phyloP scores from a whole-genome alignment of 1,140 invertebrate species.

The Papilio helenus region DNA sequence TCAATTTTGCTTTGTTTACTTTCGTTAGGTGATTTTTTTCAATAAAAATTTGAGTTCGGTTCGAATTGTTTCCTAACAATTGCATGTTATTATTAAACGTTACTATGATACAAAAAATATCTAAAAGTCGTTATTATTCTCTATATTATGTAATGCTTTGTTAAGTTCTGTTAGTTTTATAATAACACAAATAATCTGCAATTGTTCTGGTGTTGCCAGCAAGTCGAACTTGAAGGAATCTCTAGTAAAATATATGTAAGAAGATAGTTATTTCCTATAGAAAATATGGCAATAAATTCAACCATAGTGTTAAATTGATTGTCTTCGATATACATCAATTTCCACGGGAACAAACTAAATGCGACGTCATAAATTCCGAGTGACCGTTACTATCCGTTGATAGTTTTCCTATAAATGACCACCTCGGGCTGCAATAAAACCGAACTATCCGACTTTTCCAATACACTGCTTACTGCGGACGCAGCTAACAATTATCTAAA shows the following conservation, averaged over 20 bases:
- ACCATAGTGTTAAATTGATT: slow-evolving; percentile 43
- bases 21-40: background rate
- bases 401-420: slow-evolving; percentile 79
- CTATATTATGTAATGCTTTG: no score
- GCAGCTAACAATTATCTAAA: slow-evolving; percentile 82
- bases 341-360: slow-evolving; percentile 58
- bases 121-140: no score
- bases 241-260: background rate
- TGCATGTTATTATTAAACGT: no score
- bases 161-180: no score
- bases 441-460: slow-evolving; percentile 76
- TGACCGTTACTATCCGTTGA: slow-evolving; percentile 61
- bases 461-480: slow-evolving; percentile 76
- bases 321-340: slow-evolving; percentile 45
- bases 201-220: background rate
- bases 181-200: no score
- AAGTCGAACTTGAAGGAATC: background rate
- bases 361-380: slow-evolving; percentile 67
- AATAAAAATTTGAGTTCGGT: background rate
- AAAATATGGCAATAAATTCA: slow-evolving; percentile 40
- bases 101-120: no score
- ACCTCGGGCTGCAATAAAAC: slow-evolving; percentile 75
- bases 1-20: slow-evolving; percentile 23
- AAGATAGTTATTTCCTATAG: background rate
- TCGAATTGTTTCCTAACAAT: background rate